These are phyloP conservation scores for Ligdia adustata DNA, from an alignment of 2,888 invertebrate species.

Conservation along the genomic window DNA sequence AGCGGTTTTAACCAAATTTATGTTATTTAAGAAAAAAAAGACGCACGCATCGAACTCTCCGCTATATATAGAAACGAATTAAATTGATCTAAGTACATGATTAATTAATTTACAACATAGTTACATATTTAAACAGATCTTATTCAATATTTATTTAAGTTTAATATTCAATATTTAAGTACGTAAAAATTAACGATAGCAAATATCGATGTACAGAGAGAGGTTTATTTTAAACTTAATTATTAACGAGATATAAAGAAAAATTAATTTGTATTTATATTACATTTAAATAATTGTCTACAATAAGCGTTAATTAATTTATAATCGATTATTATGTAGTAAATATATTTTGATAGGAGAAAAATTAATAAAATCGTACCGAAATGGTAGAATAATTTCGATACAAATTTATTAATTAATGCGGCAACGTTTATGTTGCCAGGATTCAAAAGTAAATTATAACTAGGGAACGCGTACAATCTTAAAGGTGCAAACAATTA, in stretches of 20 bases:
- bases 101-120: no score
- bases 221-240: constrained; percentile 1
- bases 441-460: constrained; percentile 9
- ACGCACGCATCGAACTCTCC: no score
- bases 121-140: constrained; percentile 21
- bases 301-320: constrained; percentile 20
- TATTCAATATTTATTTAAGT: background rate
- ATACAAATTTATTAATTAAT: constrained; percentile 14
- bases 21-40: no score
- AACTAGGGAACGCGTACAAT: constrained; percentile 15
- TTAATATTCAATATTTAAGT: constrained; percentile 27
- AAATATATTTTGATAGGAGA: no score
- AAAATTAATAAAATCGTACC: no score
- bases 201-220: constrained; percentile 32
- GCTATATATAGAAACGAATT: no score
- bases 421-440: constrained; percentile 24
- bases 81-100: no score
- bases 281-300: constrained; percentile 9
- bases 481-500: constrained; percentile 1
- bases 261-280: background rate
- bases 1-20: no score
- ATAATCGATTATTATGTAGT: no score
- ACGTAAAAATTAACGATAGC: constrained; percentile 25
- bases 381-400: no score
- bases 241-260: no score